Conservation (phyloP, 2,797 vertebrate species). For the Siniperca obscura region DNA sequence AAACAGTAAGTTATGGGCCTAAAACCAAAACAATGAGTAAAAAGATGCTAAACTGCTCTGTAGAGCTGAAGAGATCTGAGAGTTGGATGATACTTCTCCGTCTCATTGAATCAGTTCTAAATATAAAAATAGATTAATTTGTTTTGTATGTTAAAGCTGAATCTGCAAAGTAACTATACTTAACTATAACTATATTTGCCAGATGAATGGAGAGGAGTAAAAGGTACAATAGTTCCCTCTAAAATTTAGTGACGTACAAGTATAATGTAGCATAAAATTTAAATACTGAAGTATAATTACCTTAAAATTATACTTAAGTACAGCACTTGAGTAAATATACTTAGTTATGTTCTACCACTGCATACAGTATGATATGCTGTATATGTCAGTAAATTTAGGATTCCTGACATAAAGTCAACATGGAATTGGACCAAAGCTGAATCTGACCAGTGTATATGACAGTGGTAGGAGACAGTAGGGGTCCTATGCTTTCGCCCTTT, state of each 20-base stretch:
- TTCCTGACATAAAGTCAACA: constrained; percentile 18
- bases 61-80: background rate
- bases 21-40: constrained; percentile 16
- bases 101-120: background rate
- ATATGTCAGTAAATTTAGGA: background rate
- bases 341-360: background rate
- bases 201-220: background rate
- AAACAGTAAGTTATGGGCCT: background rate
- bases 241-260: background rate
- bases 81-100: background rate
- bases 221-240: background rate
- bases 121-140: too few relatives aligned
- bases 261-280: background rate
- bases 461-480: constrained; percentile 71
- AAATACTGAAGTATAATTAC: too few relatives aligned
- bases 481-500: constrained; percentile 71
- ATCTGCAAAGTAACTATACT: background rate
- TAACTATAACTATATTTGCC: background rate
- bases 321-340: background rate
- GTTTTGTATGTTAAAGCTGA: background rate
- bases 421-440: constrained; percentile 22
- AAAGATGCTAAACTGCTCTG: background rate
- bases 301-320: background rate
- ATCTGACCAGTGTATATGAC: constrained; percentile 61
- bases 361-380: background rate